phyloP scores from a whole-genome alignment of 2,113 vertebrate genomes.

The Eidolon helvum region DNA sequence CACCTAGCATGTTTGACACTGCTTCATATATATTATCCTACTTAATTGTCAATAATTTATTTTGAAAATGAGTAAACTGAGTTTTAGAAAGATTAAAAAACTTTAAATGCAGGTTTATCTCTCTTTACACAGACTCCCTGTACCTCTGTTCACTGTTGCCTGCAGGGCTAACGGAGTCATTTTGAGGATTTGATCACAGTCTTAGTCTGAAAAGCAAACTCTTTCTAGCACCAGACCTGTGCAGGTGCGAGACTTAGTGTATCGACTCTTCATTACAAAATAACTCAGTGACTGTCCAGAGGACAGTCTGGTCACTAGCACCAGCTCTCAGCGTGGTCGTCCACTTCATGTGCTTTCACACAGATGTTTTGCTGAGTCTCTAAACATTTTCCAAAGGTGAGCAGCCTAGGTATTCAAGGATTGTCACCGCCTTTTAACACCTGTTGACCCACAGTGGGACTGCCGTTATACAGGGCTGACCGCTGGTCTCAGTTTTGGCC shows the following conservation, averaged over 20 bases:
- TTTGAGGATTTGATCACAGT: not conserved
- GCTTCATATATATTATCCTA: not conserved
- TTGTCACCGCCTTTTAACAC: not conserved
- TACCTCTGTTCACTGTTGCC: not conserved
- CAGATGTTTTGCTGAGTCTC: not conserved
- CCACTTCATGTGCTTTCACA: not conserved
- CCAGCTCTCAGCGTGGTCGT: not conserved
- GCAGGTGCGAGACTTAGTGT: not conserved
- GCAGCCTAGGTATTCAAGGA: not conserved
- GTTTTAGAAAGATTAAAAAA: not conserved
- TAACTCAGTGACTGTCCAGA: not conserved
- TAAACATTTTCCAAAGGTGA: not conserved
- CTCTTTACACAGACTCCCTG: not conserved
- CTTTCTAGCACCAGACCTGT: not conserved
- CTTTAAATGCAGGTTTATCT: not conserved
- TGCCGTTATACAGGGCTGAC: not conserved
- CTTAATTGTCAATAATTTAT: not conserved
- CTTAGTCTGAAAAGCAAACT: not conserved
- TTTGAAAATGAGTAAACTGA: not conserved
- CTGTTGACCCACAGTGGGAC: not conserved
- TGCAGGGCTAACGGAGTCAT: not conserved
- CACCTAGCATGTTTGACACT: not conserved
- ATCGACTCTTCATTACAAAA: not conserved
- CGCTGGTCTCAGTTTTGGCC: not conserved
- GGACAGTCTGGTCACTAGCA: not conserved